Conservation (phyloP, 2,113 vertebrate species). For the Ictalurus furcatus region DNA sequence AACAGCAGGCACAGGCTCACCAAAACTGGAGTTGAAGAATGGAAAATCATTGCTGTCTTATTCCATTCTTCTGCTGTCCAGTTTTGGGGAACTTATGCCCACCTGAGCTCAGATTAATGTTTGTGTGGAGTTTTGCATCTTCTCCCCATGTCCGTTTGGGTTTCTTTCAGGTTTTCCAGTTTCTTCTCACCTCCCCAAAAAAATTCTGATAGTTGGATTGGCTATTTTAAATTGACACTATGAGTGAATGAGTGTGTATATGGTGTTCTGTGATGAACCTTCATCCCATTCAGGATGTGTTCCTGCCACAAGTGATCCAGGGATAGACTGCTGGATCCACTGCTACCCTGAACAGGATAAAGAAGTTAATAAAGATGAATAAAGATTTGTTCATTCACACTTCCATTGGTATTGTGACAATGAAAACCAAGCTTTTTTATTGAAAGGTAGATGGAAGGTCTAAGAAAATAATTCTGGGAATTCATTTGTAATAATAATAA, state of each 20-base stretch:
- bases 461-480: not conserved
- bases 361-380: not conserved
- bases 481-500: not conserved
- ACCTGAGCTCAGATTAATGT: not conserved
- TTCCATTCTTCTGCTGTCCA: not conserved
- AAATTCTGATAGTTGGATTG: not conserved
- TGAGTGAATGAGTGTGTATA: not conserved
- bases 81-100: not conserved
- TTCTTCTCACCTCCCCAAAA: not conserved
- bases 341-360: not conserved
- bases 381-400: not conserved
- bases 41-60: not conserved
- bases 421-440: not conserved
- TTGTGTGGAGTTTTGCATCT: not conserved
- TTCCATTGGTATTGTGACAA: not conserved
- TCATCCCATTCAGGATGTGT: not conserved
- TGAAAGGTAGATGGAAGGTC: not conserved
- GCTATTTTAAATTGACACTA: not conserved
- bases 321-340: not conserved
- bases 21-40: not conserved
- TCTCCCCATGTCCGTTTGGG: not conserved
- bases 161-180: not conserved
- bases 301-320: not conserved
- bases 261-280: not conserved
- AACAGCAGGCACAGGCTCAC: too few relatives aligned